A percentile compares a stretch with the other conserved stretches of the same genome.
phyloP scores from a whole-genome alignment of 2,113 vertebrate genomes.

The Cebidichthys violaceus region DNA sequence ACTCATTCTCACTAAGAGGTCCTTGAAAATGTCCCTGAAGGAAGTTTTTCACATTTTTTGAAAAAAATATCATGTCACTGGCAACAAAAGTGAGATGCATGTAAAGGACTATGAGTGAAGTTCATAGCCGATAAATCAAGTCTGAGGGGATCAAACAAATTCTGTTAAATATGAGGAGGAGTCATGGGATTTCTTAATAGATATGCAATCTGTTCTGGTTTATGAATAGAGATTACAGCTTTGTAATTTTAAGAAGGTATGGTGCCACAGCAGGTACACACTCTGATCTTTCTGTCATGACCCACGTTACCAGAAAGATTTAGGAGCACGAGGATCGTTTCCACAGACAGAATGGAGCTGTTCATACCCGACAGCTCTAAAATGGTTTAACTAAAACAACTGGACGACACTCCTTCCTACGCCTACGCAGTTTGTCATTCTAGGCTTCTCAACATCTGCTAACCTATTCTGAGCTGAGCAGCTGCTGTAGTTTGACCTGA shows the following conservation, averaged over 20 bases:
- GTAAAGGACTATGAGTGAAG: conserved; percentile 10
- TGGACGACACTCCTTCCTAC: conserved; percentile 27
- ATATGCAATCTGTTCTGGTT: conserved; percentile 3
- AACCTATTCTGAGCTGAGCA: conserved; percentile 56
- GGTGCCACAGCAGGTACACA: not conserved
- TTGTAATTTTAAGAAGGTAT: conserved; percentile 6
- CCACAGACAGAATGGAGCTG: conserved; percentile 32
- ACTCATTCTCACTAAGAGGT: conserved; percentile 25
- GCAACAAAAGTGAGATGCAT: conserved; percentile 38
- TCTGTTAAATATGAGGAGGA: not conserved
- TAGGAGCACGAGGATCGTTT: conserved; percentile 11
- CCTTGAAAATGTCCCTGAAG: conserved; percentile 56
- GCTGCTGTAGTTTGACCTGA: conserved; percentile 51
- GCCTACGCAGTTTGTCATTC: conserved; percentile 45
- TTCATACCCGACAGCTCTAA: not conserved
- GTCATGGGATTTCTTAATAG: not conserved
- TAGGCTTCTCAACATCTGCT: conserved; percentile 62
- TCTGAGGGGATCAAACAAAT: not conserved
- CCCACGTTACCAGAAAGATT: conserved; percentile 6
- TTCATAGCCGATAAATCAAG: conserved; percentile 35
- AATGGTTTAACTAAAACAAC: conserved; percentile 38
- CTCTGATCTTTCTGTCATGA: conserved; percentile 18
- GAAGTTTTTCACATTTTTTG: conserved; percentile 25
- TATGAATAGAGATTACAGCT: not conserved
- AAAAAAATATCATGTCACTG: conserved; percentile 14